Evolutionary conservation across 1,140 invertebrate species (phyloP).

Genomic region (Platyscapa corneri): DNA sequence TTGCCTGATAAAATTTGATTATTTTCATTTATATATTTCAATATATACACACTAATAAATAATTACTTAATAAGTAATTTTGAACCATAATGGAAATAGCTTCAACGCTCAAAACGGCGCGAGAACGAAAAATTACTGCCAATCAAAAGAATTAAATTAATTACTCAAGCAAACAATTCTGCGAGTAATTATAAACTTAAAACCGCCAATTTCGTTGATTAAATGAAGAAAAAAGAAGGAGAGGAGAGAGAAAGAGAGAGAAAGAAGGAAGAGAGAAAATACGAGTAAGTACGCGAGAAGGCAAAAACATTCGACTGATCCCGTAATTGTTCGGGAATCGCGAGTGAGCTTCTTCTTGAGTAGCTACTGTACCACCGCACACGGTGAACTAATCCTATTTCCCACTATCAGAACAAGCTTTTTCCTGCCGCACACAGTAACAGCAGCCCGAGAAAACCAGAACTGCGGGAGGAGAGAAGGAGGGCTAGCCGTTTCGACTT

Average conservation of each 20-base stretch:
- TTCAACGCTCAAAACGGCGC: not conserved
- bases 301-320: slow-evolving; percentile 19
- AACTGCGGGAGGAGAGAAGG: not conserved
- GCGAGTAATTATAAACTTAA: slow-evolving; percentile 24
- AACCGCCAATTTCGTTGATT: slow-evolving; percentile 16
- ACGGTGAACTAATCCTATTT: slow-evolving; percentile 19
- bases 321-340: slow-evolving; percentile 27
- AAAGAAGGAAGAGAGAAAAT: slow-evolving; percentile 27
- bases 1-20: too few species aligned
- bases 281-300: not conserved
- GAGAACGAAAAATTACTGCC: slow-evolving; percentile 7
- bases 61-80: not conserved
- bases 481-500: not conserved
- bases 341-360: slow-evolving; percentile 13
- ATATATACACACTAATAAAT: not conserved
- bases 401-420: not conserved
- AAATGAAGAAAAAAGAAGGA: slow-evolving; percentile 7
- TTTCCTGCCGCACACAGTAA: not conserved
- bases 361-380: not conserved
- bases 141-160: slow-evolving; percentile 25
- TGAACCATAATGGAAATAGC: not conserved
- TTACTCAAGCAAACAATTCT: slow-evolving; percentile 21
- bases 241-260: slow-evolving; percentile 12
- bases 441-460: not conserved
- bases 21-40: too few species aligned